Percentiles rank a stretch among this genome's conserved stretches.
phyloP scores from a whole-genome alignment of 2,888 invertebrate genomes.

The Choristoneura rosaceana region DNA sequence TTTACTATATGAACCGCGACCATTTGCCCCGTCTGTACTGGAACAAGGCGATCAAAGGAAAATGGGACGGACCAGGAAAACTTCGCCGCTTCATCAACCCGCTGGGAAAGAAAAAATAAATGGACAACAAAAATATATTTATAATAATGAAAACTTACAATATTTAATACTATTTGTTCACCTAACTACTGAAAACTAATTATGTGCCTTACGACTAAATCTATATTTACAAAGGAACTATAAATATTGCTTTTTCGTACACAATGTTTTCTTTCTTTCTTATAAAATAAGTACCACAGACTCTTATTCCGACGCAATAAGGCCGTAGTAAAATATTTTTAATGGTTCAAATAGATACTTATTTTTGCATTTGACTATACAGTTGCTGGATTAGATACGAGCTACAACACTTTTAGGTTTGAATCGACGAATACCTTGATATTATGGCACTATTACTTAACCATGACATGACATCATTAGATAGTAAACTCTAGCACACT shows the following conservation, averaged over 20 bases:
- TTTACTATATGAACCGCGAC: constrained; percentile 92
- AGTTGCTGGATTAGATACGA: too few relatives aligned
- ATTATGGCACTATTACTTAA: neutral
- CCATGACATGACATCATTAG: too few relatives aligned
- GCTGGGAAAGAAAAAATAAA: constrained; percentile 47
- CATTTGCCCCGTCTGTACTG: constrained; percentile 95
- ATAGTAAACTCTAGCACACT: neutral
- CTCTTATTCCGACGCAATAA: too few relatives aligned
- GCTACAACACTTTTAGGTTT: neutral
- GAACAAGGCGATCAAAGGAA: constrained; percentile 91
- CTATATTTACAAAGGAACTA: constrained; percentile 28
- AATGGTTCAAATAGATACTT: too few relatives aligned
- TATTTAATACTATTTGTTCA: constrained; percentile 24
- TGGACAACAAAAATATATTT: constrained; percentile 31
- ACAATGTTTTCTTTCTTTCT: neutral
- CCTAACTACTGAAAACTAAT: constrained; percentile 12
- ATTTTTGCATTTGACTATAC: too few relatives aligned
- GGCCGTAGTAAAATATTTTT: too few relatives aligned
- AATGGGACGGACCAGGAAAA: constrained; percentile 90
- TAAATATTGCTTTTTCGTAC: constrained; percentile 24
- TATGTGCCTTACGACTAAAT: constrained; percentile 5
- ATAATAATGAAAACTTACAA: constrained; percentile 1
- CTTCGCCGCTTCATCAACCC: constrained; percentile 83
- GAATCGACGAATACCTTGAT: neutral
- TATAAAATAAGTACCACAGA: too few relatives aligned